phyloP scores from a whole-genome alignment of 2,113 vertebrate species.

The Orcinus orca region DNA sequence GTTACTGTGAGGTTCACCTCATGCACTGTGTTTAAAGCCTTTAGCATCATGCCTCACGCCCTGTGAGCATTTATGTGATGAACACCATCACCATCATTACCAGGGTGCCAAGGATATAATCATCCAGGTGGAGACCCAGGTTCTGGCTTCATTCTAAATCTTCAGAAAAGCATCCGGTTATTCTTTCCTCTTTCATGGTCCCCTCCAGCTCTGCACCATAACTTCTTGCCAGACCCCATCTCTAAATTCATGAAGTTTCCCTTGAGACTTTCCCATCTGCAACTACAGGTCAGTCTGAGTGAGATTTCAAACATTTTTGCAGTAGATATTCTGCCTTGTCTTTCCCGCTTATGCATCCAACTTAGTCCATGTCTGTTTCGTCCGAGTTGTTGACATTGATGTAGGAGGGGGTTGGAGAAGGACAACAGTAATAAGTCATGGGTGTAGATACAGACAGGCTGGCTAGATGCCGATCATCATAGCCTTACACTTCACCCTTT shows the following conservation, averaged over 20 bases:
- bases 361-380: background rate
- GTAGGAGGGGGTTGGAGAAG: no score
- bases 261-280: background rate
- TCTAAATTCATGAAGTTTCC: background rate
- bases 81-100: background rate
- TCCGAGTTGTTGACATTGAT: no score
- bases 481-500: background rate
- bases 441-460: background rate
- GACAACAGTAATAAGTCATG: background rate
- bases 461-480: background rate
- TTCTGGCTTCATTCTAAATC: background rate
- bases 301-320: background rate
- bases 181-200: background rate
- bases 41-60: background rate
- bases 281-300: background rate
- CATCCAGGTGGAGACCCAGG: background rate
- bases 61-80: background rate
- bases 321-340: background rate
- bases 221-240: background rate
- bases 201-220: background rate
- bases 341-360: background rate
- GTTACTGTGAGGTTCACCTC: background rate
- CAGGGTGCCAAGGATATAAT: background rate
- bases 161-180: background rate
- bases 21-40: background rate